phyloP scores from a whole-genome alignment of 1,140 invertebrate genomes.

The Tenebrio molitor region DNA sequence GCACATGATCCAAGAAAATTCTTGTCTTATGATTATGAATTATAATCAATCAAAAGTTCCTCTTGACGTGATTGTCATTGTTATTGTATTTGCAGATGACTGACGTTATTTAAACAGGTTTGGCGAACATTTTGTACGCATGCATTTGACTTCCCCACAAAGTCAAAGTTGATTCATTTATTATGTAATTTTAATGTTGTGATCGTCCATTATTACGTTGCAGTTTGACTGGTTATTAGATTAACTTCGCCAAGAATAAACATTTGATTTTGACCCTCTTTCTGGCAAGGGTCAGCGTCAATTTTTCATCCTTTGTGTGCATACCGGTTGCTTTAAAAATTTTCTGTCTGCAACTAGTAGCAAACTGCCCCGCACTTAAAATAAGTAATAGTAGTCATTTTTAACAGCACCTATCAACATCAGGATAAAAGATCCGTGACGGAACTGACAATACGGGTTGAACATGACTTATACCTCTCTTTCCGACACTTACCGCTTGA shows the following conservation, averaged over 20 bases:
- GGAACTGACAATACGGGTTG: constrained; percentile 53
- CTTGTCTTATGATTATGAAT: no score
- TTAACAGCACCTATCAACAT: constrained; percentile 55
- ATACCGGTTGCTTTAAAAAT: constrained; percentile 51
- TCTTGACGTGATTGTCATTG: no score
- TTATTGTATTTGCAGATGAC: not conserved
- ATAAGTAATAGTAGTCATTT: constrained; percentile 58
- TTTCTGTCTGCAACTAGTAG: constrained; percentile 46
- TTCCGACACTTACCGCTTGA: constrained; percentile 1
- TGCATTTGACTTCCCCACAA: constrained; percentile 23
- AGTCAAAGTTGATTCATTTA: constrained; percentile 54
- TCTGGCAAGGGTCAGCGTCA: constrained; percentile 53
- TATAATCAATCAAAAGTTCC: no score
- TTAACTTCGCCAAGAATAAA: constrained; percentile 51
- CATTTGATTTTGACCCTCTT: constrained; percentile 56
- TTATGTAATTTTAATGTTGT: constrained; percentile 58
- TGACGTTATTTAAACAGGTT: constrained; percentile 35
- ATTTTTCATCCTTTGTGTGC: constrained; percentile 61
- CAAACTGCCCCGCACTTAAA: constrained; percentile 47
- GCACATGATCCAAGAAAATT: no score
- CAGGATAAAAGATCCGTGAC: constrained; percentile 54
- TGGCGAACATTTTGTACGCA: constrained; percentile 34
- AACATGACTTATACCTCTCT: constrained; percentile 50
- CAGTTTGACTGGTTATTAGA: constrained; percentile 57
- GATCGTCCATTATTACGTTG: constrained; percentile 52